phyloP scores from a whole-genome alignment of 2,888 invertebrate genomes.

The Drosophila fulvimacula region DNA sequence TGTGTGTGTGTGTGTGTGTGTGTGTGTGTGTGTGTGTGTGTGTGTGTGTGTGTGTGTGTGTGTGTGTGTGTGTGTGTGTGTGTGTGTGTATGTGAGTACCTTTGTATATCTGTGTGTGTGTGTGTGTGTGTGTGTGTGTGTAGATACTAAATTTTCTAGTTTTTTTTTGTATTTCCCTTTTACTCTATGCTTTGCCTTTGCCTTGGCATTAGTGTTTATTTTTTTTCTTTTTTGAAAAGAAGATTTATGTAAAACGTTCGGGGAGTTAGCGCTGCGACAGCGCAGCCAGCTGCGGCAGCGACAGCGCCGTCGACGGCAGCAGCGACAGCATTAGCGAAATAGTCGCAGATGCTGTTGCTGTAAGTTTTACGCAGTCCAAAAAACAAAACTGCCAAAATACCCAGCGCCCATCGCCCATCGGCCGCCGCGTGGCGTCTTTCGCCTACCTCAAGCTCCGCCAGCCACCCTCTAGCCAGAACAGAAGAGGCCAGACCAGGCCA shows the following conservation, averaged over 20 bases:
- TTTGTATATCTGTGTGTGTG: constrained; percentile 26
- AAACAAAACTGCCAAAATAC: constrained; percentile 63
- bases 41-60: constrained; percentile 48
- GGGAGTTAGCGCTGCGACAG: constrained; percentile 39
- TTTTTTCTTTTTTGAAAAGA: constrained; percentile 84
- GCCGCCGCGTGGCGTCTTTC: constrained; percentile 4
- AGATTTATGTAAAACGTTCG: constrained; percentile 83
- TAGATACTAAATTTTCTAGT: constrained; percentile 82
- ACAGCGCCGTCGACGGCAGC: constrained; percentile 22
- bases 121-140: constrained; percentile 63
- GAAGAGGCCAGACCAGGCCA: not conserved
- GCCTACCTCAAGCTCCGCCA: constrained; percentile 44
- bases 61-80: constrained; percentile 59
- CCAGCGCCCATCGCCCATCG: not conserved
- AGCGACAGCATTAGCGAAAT: constrained; percentile 47
- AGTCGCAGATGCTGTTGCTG: constrained; percentile 81
- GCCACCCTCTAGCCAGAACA: not conserved
- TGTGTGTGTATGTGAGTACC: constrained; percentile 43
- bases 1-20: constrained; percentile 38
- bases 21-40: constrained; percentile 68
- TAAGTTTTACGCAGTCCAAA: constrained; percentile 72
- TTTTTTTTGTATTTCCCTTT: constrained; percentile 64
- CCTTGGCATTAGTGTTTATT: constrained; percentile 83
- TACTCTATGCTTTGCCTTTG: constrained; percentile 55
- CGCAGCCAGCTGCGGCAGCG: constrained; percentile 40